Conservation (phyloP, 2,888 invertebrate genomes). For the Muschampia plurimacula region DNA sequence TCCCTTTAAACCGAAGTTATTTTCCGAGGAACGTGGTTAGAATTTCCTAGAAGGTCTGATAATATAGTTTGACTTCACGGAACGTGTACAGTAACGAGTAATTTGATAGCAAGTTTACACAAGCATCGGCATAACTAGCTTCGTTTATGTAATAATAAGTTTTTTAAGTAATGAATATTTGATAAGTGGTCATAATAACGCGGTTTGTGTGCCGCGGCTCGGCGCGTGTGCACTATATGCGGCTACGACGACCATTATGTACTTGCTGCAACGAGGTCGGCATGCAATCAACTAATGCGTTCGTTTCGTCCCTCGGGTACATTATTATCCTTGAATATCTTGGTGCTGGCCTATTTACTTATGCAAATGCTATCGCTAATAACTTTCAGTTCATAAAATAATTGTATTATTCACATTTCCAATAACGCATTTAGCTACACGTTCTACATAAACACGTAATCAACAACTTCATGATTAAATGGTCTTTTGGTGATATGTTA, state of each 20-base stretch:
- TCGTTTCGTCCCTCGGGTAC: slow-evolving; percentile 30
- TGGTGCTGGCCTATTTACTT: slow-evolving; percentile 13
- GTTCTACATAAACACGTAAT: neutral
- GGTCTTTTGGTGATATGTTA: no score
- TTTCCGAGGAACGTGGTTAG: neutral
- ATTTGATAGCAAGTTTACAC: slow-evolving; percentile 25
- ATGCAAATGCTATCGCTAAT: slow-evolving; percentile 17
- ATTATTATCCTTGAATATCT: slow-evolving; percentile 33
- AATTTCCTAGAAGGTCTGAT: slow-evolving; percentile 15
- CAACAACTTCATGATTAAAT: neutral
- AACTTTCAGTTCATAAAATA: slow-evolving; percentile 17
- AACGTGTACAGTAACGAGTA: slow-evolving; percentile 14
- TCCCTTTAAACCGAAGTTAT: slow-evolving; percentile 1
- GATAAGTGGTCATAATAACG: slow-evolving; percentile 28
- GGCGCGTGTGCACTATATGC: slow-evolving; percentile 17
- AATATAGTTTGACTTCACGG: neutral
- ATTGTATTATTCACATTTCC: slow-evolving; percentile 16
- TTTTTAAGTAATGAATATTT: slow-evolving; percentile 29
- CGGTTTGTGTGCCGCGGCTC: slow-evolving; percentile 1
- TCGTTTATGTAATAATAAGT: slow-evolving; percentile 17
- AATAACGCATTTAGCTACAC: slow-evolving; percentile 6
- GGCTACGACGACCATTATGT: slow-evolving; percentile 21
- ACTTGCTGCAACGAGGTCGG: slow-evolving; percentile 41
- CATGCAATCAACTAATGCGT: slow-evolving; percentile 45
- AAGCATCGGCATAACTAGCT: neutral